Conservation (phyloP, 2,797 vertebrate genomes). For the Intellagama lesueurii region DNA sequence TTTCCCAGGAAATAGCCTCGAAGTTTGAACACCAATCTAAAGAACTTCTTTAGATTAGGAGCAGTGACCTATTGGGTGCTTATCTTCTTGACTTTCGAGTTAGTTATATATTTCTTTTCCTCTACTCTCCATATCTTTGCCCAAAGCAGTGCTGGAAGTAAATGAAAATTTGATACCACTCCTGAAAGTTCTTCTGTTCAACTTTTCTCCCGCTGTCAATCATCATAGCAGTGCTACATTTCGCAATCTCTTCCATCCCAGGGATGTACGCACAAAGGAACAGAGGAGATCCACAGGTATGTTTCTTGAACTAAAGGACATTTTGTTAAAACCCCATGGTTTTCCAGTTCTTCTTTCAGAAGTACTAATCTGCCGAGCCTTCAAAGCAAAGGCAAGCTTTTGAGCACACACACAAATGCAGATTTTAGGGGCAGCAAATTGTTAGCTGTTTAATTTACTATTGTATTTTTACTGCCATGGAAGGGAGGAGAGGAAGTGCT, state of each 20-base stretch:
- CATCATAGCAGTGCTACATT: constrained; percentile 5
- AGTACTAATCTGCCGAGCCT: background rate
- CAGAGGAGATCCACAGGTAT: background rate
- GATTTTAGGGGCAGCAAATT: no score
- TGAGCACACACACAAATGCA: background rate
- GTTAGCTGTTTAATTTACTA: background rate
- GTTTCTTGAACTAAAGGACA: background rate
- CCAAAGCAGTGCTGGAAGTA: constrained; percentile 34
- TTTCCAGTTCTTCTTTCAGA: background rate
- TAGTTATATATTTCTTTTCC: background rate
- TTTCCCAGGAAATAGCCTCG: constrained; percentile 36
- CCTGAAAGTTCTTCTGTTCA: constrained; percentile 17
- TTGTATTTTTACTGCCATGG: background rate
- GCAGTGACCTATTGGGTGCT: constrained; percentile 20
- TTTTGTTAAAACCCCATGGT: background rate
- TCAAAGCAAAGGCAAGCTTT: background rate
- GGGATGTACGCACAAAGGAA: background rate
- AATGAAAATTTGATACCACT: constrained; percentile 27
- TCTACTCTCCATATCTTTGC: background rate
- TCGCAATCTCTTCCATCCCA: background rate
- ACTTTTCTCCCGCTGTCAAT: constrained; percentile 1
- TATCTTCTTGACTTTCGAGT: constrained; percentile 28
- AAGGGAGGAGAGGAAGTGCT: background rate
- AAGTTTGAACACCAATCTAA: background rate
- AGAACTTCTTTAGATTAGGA: constrained; percentile 42